Base-by-base conservation (phyloP, 2,797 vertebrate genomes). In the Coregonus sp. region DNA sequence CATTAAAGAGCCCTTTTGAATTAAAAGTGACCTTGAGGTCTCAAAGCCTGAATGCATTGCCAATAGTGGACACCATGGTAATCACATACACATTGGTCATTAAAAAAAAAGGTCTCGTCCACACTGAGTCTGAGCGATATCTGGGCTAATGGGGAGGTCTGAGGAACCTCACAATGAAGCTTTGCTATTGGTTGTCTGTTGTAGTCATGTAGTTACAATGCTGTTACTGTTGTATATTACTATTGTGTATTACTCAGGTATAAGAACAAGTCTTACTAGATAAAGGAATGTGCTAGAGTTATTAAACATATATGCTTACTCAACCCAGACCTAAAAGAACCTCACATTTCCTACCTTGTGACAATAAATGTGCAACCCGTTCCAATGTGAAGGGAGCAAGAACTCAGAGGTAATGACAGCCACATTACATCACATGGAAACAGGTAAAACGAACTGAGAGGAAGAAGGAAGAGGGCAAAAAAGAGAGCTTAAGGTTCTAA, bases 1-100 rank as follows among this genome's bases (percentile, higher is more conserved):
- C 72, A 63, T 63, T n/a, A 61, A 59, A 56, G 35, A 33, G 31
- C 56, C 35, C 11, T 47, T 16, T 35, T 74, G 35, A 74, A 74
- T 74, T 63, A 63, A 74, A 1, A 16, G 73, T 66, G 61, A 75
- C 61, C 59, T 51, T 51, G 73, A 75, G 40, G 61, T 61, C 56
- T 14, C 35, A 31, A 31, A 54, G 52, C 9, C 29, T 47, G 31
- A 40, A 33, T 67, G 40, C 73, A 51, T 59, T n/a, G 16, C 73
- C 37, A 25, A 51, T 29, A 20, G n/a, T 12, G 35, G 29, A 66
- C 63, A 66, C 1, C 35, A 25, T 59, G 59, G 29, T n/a, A n/a
- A 33, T 31, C 71, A 31, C 51, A 20, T 25, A 50, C 52, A 29
- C 29, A 18, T 59, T 40, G n/a, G 40, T 56, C 14, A 35, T 47